Base-by-base conservation (phyloP, 2,888 invertebrate species). In the Andrena haemorrhoa region DNA sequence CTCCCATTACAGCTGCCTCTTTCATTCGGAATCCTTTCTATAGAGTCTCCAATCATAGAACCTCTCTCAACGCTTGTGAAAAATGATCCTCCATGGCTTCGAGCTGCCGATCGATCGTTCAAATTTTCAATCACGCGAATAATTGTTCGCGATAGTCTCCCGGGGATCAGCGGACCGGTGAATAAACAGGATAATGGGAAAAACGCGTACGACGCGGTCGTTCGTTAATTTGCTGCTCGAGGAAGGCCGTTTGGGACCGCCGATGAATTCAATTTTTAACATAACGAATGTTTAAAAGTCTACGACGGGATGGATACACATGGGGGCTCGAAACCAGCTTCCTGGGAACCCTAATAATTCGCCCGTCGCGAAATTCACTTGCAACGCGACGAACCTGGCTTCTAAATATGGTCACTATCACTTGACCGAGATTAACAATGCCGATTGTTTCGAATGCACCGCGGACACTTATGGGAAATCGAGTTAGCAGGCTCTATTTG, bases 401-500 rank as follows among this genome's bases (percentile, higher is more conserved):
- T 16, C 6, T 16, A 56, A 10, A 29, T 2, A 8, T 7, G 35
- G 6, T 26, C 33, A n/a, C 12, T 6, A 23, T 64, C 23, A 8
- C 29, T 23, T 16, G 33, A 64, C 70, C 66, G 31, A 61, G 68
- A 75, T 79, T 79, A 63, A 56, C 61, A 41, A n/a, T 33, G 29
- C 69, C 31, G 29, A 31, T 29, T 16, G 2, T 33, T 61, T 1
- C 31, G 51, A 51, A 49, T 16, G 53, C 23, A 69, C 76, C 70
- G 73, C 79, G 74, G 60, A 56, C 49, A 63, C 66, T 76, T 35
- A 69, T 29, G 69, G 64, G 56, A 70, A 85, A 74, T 79, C 75
- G 68, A 79, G 71, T 68, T 63, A 26, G 56, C 1, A 29, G 12
- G 63, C 47, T 84, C 76, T 53, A 73, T 82, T 85, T 82, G 74